Base-by-base conservation (phyloP, 2,888 invertebrate species). In the Caenorhabditis doughertyi region DNA sequence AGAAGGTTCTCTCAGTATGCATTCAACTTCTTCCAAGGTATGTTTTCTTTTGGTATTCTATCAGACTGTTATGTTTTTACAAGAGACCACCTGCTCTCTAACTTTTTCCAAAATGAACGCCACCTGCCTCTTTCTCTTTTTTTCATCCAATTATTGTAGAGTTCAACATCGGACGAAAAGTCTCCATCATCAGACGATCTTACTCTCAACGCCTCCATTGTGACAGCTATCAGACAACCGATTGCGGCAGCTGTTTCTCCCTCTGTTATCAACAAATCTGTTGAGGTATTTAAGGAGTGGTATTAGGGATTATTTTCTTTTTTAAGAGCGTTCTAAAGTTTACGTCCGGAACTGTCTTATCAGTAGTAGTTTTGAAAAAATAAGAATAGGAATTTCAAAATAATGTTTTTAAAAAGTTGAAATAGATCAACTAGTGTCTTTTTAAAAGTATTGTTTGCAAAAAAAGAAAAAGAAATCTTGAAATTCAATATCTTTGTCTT, bases 21-120 rank as follows among this genome's bases (percentile, higher is more conserved):
- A 82, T 49, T 85, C 85, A 39, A 80, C 84, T n/a, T 83, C 84
- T 9, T 84, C 85, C 71, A 84, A 84, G 79, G 82, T 82, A 27
- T 32, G 70, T 60, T 53, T 29, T 25, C 9, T 39, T 56, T 56
- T 44, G 16, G 39, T 39, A 56, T 25, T n/a, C 35, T 23, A 25
- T 47, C 27, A n/a, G 32, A 8, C 25, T 23, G 9, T 56, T 32
- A 21, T 39, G 23, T 65, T 65, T 49, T 49, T 25, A 16, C 13
- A 21, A 3, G 56, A 23, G 58, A 35, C 58, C 58, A 58, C 58
- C 58, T 58, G n/a, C n/a, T n/a, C n/a, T n/a, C n/a, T n/a, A n/a
- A n/a, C n/a, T n/a, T n/a, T n/a, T n/a, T n/a, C 23, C 25, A 18
- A n/a, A 44, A 39, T 25, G 16, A 58, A 35, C n/a, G n/a, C n/a